These are phyloP conservation scores for Diglossa cyanea DNA, from an alignment of 2,797 vertebrate genomes.

Conservation along the genomic window DNA sequence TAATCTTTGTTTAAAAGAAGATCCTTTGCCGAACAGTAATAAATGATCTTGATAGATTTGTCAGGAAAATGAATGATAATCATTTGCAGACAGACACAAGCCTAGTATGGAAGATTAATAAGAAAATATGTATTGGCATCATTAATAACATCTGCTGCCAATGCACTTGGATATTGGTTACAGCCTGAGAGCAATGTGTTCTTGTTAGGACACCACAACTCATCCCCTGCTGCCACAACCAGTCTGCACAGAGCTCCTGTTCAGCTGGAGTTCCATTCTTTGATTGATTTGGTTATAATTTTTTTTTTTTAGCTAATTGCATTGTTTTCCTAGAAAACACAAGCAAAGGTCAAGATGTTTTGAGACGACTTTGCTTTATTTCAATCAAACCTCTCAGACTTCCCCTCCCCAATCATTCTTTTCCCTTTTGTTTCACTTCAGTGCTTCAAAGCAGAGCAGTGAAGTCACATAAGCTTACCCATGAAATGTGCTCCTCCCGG, in stretches of 20 bases:
- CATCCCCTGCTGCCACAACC: neutral
- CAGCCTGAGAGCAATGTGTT: slow-evolving; percentile 15
- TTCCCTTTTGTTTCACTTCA: neutral
- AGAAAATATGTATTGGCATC: slow-evolving; percentile 67
- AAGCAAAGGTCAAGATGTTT: neutral
- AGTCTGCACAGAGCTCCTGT: neutral
- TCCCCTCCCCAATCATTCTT: neutral
- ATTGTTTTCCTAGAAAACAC: neutral
- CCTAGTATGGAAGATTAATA: slow-evolving; percentile 64
- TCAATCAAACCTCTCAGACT: neutral
- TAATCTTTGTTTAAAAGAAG: slow-evolving; percentile 71
- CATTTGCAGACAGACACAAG: slow-evolving; percentile 70
- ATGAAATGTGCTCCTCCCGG: neutral
- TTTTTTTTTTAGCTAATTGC: neutral
- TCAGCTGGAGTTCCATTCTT: neutral
- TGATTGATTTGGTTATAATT: neutral
- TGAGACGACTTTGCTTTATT: neutral
- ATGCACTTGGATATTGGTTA: slow-evolving; percentile 47
- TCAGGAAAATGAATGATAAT: slow-evolving; percentile 71
- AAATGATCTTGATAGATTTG: slow-evolving; percentile 74
- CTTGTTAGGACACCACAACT: slow-evolving; percentile 14
- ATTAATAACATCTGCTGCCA: slow-evolving; percentile 70
- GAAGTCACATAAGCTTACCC: neutral
- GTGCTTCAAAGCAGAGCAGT: neutral
- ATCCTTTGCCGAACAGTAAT: slow-evolving; percentile 62